Base-by-base conservation (phyloP, 1,140 invertebrate genomes). In the Caenorhabditis tropicalis region DNA sequence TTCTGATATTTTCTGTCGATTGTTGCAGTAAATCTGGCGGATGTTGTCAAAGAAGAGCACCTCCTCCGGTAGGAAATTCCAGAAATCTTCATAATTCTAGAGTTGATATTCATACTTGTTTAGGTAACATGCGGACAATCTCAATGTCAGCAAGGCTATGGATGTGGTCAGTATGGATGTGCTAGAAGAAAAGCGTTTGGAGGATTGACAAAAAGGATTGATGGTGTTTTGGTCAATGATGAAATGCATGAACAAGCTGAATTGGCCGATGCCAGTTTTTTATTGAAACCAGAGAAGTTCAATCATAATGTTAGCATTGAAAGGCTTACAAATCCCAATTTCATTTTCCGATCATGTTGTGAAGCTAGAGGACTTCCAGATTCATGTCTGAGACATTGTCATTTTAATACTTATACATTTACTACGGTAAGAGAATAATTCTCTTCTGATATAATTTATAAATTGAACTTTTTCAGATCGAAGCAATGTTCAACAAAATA, bases 301-400 rank as follows among this genome's bases (percentile, higher is more conserved):
- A 36, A n/a, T 46, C 15, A 70, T 1, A 79, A 79, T 48, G 1
- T 81, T n/a, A 82, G 7, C 21, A 15, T 36, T 21, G 80, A 82
- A 24, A 19, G 84, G 12, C 33, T 85, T 10, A 85, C 56, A 0
- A 85, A 85, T 85, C 84, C 84, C 5, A 85, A 85, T 33, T 82
- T 82, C 27, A 82, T 85, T 27, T 85, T 85, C 81, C 84, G 58
- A 24, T 43, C 60, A 5, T 85, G 84, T 33, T 85, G 84, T 51
- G 56, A 85, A 79, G 80, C 53, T 6, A 48, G 84, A 82, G 80
- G 84, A 33, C 70, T 85, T 16, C 84, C 84, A n/a, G 84, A 85
- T 85, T 21, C 84, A 5, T 85, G 84, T 48, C 31, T 85, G 58
- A 70, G 39, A 56, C 58, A 82, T 49, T 85, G 84, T 56, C 84